Conservation (phyloP, 1,140 invertebrate genomes). For the Hyles vespertilio region DNA sequence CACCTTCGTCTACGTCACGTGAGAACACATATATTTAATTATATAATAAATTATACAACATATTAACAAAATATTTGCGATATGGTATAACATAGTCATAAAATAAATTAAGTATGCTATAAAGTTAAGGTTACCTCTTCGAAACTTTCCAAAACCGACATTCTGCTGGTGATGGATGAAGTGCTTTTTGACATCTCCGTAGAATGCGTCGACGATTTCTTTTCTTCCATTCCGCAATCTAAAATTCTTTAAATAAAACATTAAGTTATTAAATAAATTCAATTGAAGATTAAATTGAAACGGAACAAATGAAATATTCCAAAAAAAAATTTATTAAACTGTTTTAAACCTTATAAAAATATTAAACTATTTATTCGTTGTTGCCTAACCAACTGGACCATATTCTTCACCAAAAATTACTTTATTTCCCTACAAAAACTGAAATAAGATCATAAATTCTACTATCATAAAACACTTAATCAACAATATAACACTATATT, state of each 20-base stretch:
- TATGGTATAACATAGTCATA: not conserved
- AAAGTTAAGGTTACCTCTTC: slow-evolving; percentile 38
- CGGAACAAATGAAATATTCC: not conserved
- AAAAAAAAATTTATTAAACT: not conserved
- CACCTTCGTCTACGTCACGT: slow-evolving; percentile 32
- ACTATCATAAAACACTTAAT: no score
- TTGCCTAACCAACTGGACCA: no score
- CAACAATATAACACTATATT: no score
- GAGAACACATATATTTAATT: no score
- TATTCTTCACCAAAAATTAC: no score
- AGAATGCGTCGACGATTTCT: slow-evolving; percentile 50
- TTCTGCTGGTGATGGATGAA: slow-evolving; percentile 67
- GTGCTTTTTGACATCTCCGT: slow-evolving; percentile 75
- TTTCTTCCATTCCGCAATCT: slow-evolving; percentile 61
- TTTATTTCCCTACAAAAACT: no score
- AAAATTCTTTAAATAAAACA: slow-evolving; percentile 44
- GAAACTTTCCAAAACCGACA: slow-evolving; percentile 62
- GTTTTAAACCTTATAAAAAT: no score
- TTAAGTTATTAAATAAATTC: not conserved
- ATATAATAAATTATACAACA: no score
- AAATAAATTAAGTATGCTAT: slow-evolving; percentile 1
- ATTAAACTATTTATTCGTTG: no score
- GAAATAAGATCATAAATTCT: no score
- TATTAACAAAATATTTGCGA: no score
- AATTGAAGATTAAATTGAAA: no score